Conservation (phyloP, 2,113 vertebrate species). For the Nesospiza acunhae region DNA sequence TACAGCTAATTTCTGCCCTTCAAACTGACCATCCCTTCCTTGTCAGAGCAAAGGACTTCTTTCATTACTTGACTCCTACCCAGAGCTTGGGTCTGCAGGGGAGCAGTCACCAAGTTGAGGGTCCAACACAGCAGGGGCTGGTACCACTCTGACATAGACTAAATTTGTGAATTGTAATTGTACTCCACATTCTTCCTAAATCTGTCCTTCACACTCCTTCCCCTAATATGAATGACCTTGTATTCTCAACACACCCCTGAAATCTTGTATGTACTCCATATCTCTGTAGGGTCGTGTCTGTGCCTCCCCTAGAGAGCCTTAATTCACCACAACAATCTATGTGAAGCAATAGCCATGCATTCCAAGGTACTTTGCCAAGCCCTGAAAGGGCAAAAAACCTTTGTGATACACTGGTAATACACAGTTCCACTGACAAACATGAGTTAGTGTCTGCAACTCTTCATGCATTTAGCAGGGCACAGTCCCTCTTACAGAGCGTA, state of each 20-base stretch:
- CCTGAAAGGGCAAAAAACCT: not conserved
- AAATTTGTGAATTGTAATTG: not conserved
- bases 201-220: not conserved
- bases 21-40: not conserved
- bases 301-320: not conserved
- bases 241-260: not conserved
- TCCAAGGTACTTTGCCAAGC: not conserved
- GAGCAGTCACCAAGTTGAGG: not conserved
- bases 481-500: not conserved
- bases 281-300: not conserved
- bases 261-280: not conserved
- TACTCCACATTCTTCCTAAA: not conserved
- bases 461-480: not conserved
- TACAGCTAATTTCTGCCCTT: not conserved
- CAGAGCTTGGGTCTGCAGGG: not conserved
- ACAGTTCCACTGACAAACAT: not conserved
- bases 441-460: not conserved
- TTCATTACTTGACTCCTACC: not conserved
- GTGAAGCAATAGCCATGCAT: not conserved
- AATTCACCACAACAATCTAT: not conserved
- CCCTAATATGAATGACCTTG: too few relatives aligned
- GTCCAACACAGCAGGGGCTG: not conserved
- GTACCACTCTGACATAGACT: too few relatives aligned
- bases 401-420: not conserved
- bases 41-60: not conserved